Conservation (phyloP, 2,113 vertebrate species). For the Erythrocebus patas region DNA sequence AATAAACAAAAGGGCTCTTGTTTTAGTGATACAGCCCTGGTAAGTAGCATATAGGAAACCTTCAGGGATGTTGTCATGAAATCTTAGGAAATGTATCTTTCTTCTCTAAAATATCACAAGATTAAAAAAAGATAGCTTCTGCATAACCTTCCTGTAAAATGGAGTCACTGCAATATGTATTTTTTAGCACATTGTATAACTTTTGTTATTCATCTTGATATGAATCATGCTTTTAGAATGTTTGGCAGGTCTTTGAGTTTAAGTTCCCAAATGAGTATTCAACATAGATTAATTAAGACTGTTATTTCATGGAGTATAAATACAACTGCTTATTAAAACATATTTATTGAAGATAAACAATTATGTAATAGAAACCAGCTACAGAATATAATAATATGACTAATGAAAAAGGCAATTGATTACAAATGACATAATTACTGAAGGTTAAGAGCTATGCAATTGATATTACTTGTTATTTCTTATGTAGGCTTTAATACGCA, state of each 20-base stretch:
- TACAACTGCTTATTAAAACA: conserved; percentile 78
- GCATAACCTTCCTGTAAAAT: neutral
- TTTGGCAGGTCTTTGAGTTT: conserved; percentile 65
- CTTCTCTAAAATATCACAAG: neutral
- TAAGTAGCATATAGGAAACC: neutral
- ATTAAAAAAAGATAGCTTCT: neutral
- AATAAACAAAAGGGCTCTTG: neutral
- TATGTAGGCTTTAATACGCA: conserved; percentile 70
- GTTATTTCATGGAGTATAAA: conserved; percentile 75
- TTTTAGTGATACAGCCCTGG: neutral
- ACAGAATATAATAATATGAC: conserved; percentile 64
- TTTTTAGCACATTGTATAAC: conserved; percentile 25
- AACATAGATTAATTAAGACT: conserved; percentile 76
- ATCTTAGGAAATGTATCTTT: neutral
- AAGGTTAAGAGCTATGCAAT: conserved; percentile 65
- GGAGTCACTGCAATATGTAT: neutral
- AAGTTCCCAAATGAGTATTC: conserved; percentile 75
- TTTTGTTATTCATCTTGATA: conserved; percentile 52
- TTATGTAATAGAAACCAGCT: conserved; percentile 75
- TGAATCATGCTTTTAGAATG: conserved; percentile 71
- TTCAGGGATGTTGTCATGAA: neutral
- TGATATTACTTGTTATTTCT: conserved; percentile 58
- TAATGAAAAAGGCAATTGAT: conserved; percentile 75
- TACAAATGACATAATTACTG: conserved; percentile 76
- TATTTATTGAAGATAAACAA: conserved; percentile 73